Percentiles rank a stretch among this genome's conserved stretches.
phyloP scores from a whole-genome alignment of 2,888 invertebrate genomes.

The Spilarctia lutea region DNA sequence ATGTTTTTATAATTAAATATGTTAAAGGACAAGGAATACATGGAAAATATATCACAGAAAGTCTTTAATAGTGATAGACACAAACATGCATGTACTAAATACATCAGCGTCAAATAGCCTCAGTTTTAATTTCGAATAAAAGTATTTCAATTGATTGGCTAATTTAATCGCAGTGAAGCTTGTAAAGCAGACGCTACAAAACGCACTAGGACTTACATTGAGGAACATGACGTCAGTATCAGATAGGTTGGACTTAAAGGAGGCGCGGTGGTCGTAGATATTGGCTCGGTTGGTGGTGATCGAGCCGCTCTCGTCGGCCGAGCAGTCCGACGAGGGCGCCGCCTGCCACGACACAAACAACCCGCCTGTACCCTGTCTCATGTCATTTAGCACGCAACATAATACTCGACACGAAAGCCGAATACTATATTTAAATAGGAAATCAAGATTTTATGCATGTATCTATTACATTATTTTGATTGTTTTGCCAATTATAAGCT shows the following conservation, averaged over 20 bases:
- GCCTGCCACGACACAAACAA: constrained; percentile 80
- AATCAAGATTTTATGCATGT: neutral
- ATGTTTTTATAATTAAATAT: no score
- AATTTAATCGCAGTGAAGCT: constrained; percentile 51
- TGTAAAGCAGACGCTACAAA: constrained; percentile 56
- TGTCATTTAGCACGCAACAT: constrained; percentile 25
- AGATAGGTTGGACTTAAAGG: constrained; percentile 96
- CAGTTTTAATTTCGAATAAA: constrained; percentile 24
- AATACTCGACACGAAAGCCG: constrained; percentile 15
- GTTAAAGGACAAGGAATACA: neutral
- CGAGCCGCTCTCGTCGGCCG: constrained; percentile 90
- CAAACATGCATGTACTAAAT: constrained; percentile 45
- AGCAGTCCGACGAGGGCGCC: constrained; percentile 89
- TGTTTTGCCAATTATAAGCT: neutral
- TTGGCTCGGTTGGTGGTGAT: constrained; percentile 92
- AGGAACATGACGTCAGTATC: constrained; percentile 97
- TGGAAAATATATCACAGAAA: neutral
- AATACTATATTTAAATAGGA: neutral
- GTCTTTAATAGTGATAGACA: constrained; percentile 22
- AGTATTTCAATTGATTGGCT: constrained; percentile 49
- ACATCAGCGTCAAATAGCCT: constrained; percentile 40
- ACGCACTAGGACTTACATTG: constrained; percentile 90
- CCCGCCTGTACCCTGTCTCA: constrained; percentile 45
- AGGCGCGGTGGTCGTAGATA: constrained; percentile 91
- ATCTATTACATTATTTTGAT: constrained; percentile 3